Percentiles rank a stretch among this genome's conserved stretches.
phyloP scores from a whole-genome alignment of 2,797 vertebrate genomes.

The Otolemur crassicaudatus region DNA sequence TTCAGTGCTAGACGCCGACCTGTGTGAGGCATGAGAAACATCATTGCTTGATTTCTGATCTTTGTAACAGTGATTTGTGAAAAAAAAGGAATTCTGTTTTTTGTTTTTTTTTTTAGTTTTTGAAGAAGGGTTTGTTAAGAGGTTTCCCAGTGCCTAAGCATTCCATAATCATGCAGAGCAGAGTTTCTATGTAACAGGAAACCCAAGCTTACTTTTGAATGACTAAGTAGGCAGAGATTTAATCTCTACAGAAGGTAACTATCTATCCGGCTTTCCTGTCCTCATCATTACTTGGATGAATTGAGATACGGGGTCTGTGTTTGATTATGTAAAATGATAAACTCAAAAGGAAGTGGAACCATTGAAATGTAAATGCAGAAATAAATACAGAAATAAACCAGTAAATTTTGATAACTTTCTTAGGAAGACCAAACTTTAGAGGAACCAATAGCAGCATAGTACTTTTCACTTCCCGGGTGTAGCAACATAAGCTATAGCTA shows the following conservation, averaged over 20 bases:
- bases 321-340: neutral
- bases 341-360: neutral
- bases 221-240: neutral
- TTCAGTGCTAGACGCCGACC: neutral
- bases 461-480: neutral
- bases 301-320: neutral
- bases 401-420: neutral
- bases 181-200: neutral
- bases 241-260: neutral
- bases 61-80: neutral
- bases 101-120: neutral
- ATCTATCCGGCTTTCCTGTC: neutral
- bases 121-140: neutral
- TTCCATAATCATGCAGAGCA: neutral
- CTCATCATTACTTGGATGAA: neutral
- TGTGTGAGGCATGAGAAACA: neutral
- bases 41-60: neutral
- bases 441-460: neutral
- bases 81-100: neutral
- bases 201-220: neutral
- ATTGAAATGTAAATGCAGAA: neutral
- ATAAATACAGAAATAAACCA: neutral
- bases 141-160: neutral
- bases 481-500: neutral
- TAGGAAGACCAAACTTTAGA: neutral